A percentile compares a stretch with the other conserved stretches of the same genome.
Conservation (phyloP, 2,113 vertebrate species). For the Cichladusa arquata region DNA sequence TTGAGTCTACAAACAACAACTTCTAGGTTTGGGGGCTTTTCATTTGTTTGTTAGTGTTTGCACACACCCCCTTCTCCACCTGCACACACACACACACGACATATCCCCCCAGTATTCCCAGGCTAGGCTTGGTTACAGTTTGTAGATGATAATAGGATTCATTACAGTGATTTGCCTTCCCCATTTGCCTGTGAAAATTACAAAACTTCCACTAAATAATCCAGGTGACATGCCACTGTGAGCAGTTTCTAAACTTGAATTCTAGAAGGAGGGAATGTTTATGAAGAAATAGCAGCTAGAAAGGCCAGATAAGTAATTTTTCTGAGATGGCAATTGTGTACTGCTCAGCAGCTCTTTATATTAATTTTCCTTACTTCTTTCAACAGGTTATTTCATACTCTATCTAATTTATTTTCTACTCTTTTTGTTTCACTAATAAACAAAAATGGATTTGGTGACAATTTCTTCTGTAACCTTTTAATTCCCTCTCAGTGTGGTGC, state of each 20-base stretch:
- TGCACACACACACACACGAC: background rate
- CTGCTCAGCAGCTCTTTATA: background rate
- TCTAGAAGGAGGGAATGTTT: background rate
- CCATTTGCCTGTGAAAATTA: background rate
- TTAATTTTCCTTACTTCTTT: background rate
- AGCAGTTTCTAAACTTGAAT: background rate
- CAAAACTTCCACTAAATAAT: background rate
- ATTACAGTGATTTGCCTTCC: background rate
- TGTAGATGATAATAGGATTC: background rate
- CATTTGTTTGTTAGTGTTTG: background rate
- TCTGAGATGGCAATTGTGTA: background rate
- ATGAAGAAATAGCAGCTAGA: background rate
- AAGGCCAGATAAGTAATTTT: background rate
- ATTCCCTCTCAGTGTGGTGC: background rate
- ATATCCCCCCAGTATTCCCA: fast-evolving
- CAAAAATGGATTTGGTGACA: background rate
- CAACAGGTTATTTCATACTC: background rate
- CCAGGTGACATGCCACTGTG: background rate
- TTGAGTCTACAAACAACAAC: background rate
- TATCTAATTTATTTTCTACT: background rate
- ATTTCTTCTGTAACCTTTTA: background rate
- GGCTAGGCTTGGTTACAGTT: background rate
- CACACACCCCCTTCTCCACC: background rate
- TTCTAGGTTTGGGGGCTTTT: background rate
- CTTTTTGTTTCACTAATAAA: background rate